Evolutionary conservation across 1,140 invertebrate genomes (phyloP), one percentile per base, ranked within the genome.

Genomic region (Microplitis demolitor): DNA sequence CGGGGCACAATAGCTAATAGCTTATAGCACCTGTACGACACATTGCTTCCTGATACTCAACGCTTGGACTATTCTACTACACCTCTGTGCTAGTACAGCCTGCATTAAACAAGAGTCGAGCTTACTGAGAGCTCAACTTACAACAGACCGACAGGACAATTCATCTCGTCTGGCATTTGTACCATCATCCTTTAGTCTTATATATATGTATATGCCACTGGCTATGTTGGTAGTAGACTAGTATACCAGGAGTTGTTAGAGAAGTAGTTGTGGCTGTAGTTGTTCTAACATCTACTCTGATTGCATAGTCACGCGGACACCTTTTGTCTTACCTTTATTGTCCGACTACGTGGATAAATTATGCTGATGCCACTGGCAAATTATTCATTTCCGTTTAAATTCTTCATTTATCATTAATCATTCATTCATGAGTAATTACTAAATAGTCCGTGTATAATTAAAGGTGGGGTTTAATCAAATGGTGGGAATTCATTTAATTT

Each of bases 1-100:
- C 4, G 50, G 11, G 39, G 60, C 58, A 71, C 69, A 71, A 71
- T 63, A 56, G 67, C 67, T 69, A 69, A 69, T 69, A 37, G 67
- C 54, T 68, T 68, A 51, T 45, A 45, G 39, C 39, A 45, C 39
- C 39, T 45, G 39, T 45, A 45, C 8, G 5, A 45, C 39, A 45
- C 39, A 11, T 45, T 45, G 39, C 6, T 45, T 45, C 39, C 5
- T 45, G 39, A 45, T 45, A 45, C 39, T 45, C 66, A 54, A 56
- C 56, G 60, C 53, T 66, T 14, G 16, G 24, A 35, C 39, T 39
- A 64, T 35, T 24, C 8, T 33, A 51, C 39, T 8, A 51, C 37
- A 66, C 50, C 24, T 51, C 50, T 66, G 11, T 45, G 11, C 6
- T 9, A 11, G 39, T 45, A 45, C 39, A 45, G 39, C 24, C 4